Conservation (phyloP, 2,888 invertebrate genomes). For the Agonopterix alstromeriana region DNA sequence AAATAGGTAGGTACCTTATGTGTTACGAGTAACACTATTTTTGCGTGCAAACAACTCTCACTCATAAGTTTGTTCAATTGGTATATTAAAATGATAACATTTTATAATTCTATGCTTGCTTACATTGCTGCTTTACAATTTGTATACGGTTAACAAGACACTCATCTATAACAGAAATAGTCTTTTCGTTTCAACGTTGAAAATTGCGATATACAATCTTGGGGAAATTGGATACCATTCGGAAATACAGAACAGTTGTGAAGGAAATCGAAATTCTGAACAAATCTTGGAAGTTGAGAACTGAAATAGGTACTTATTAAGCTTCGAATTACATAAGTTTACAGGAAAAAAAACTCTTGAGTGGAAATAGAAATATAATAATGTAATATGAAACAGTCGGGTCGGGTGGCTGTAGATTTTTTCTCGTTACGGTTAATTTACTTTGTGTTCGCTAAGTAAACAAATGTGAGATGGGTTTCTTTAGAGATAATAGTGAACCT, state of each 20-base stretch:
- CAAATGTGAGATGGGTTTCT: not conserved
- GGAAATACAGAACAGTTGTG: slow-evolving; percentile 30
- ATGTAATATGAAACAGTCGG: not conserved
- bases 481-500: too few relatives aligned
- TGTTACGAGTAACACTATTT: too few relatives aligned
- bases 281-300: slow-evolving; percentile 17
- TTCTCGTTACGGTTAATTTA: not conserved
- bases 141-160: too few relatives aligned
- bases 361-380: not conserved
- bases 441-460: not conserved
- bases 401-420: not conserved
- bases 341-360: not conserved
- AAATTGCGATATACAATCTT: slow-evolving; percentile 36
- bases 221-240: slow-evolving; percentile 48
- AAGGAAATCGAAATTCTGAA: slow-evolving; percentile 40
- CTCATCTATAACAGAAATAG: too few relatives aligned
- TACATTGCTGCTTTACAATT: too few relatives aligned
- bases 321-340: not conserved
- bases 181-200: slow-evolving; percentile 10
- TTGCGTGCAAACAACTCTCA: too few relatives aligned
- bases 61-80: too few relatives aligned
- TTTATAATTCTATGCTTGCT: too few relatives aligned
- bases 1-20: too few relatives aligned
- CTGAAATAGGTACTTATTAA: slow-evolving; percentile 14
- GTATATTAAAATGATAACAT: too few relatives aligned